Base-by-base conservation (phyloP, 2,797 vertebrate species). In the Chaetodon trifasciatus region DNA sequence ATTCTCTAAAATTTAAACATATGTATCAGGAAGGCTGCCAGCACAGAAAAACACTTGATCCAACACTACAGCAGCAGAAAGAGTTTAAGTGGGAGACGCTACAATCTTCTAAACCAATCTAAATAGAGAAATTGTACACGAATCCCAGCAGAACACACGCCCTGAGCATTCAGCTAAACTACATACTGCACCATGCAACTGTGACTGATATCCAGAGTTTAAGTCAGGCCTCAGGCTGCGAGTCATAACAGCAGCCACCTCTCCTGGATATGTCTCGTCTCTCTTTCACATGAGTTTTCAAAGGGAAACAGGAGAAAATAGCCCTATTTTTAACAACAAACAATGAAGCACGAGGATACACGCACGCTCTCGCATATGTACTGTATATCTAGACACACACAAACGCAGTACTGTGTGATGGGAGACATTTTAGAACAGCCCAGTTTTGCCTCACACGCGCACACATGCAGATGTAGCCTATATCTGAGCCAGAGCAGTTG, bases 401-500 rank as follows among this genome's bases (percentile, higher is more conserved):
- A 75, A 44, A 68, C 8, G 8, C 32, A 68, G 32, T 37, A 9
- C 6, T 50, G 40, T n/a, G 28, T 28, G 16, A 63, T 49, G 12
- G 21, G 61, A 73, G 68, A 73, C 42, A 72, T 72, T 68, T 79
- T 44, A 70, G 71, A 53, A 78, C 52, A 75, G 11, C 76, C 61
- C 60, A 61, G 70, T 52, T 71, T 85, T 44, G 21, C 24, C 42
- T 57, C 55, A 37, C 47, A 44, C 47, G 8, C 40, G 21, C 68
- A 60, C 60, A 66, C 67, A 70, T 1, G 28, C 23, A 62, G 16
- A 80, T 65, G 15, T 13, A 84, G 46, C 40, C 32, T 47, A 39
- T 8, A 77, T 70, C 49, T 55, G 37, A 77, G 77, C 76, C 67
- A 81, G 81, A 81, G 84, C 84, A 79, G 12, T 79, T 61, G 12